Base-by-base conservation (phyloP, 2,888 invertebrate species). In the Thera britannica region DNA sequence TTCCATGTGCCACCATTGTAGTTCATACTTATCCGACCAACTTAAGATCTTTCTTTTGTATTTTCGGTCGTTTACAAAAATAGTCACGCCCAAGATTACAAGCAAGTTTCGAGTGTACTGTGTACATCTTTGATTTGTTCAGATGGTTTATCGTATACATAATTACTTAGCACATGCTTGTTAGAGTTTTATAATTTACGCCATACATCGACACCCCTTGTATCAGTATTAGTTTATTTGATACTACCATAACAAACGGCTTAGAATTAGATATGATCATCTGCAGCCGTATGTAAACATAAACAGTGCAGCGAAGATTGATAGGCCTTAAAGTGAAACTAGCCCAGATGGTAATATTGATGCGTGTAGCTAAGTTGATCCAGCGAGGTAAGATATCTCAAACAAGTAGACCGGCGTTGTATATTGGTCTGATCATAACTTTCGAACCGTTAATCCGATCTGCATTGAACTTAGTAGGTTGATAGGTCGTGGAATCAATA, bases 1-100 rank as follows among this genome's bases (percentile, higher is more conserved):
- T 90, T 90, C 90, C 90, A 78, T 71, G 71, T 79, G 79, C 83
- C 81, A 75, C 75, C 83, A 76, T 78, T 77, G 81, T 79, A 79
- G 81, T 52, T 23, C 23, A 23, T 23, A 59, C 3, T 80, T 79
- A 75, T 67, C 71, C 74, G 77, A 74, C 75, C 75, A 77, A 70
- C 70, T 74, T 67, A 62, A 65, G 71, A 72, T 75, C 70, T 76
- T 75, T 79, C 74, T 77, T 81, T 80, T 84, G 62, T 79, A 75
- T 73, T 74, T 73, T 72, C 56, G 56, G 70, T 64, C 60, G 64
- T 64, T 77, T 72, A 81, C 78, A 77, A 79, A 79, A 81, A 75
- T 74, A 65, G 74, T 71, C 55, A 65, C 61, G 62, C 58, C 58
- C 62, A 72, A 49, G 48, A 55, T 62, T 59, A 54, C 65, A 9